Percentiles rank a stretch among this genome's conserved stretches.
Conservation (phyloP, 1,140 invertebrate species). For the Drosophila pseudoobscura region DNA sequence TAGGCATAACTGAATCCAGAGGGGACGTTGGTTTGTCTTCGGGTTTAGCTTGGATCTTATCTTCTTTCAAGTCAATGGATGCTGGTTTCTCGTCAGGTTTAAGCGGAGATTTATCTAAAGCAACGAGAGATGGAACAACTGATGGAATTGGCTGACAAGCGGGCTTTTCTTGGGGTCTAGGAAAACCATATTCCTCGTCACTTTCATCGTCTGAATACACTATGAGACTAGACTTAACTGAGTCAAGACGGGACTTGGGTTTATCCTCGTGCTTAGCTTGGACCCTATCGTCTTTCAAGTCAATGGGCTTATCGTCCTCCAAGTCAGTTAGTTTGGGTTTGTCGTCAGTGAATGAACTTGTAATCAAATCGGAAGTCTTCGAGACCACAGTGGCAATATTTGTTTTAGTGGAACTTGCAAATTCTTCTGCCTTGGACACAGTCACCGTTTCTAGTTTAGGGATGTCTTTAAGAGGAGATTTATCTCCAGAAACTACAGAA, state of each 20-base stretch:
- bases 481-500: background rate
- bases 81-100: no score
- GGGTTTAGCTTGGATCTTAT: no score
- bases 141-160: background rate
- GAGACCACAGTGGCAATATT: background rate
- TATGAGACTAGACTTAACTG: no score
- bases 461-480: background rate
- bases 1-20: no score
- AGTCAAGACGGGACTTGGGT: slow-evolving; percentile 1
- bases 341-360: background rate
- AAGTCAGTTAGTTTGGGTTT: background rate
- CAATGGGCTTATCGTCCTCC: slow-evolving; percentile 5
- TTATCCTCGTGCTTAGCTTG: slow-evolving; percentile 4
- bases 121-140: no score
- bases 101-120: no score
- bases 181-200: slow-evolving; percentile 3
- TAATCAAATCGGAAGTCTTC: no score
- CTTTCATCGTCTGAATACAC: background rate
- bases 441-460: no score
- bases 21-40: no score
- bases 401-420: no score
- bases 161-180: background rate
- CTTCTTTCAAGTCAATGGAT: no score
- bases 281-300: background rate
- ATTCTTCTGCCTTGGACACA: no score